Percentiles rank a stretch among this genome's conserved stretches.
These are phyloP conservation scores for Trachelus iudaicus DNA, from an alignment of 2,888 invertebrate species.

Conservation along the genomic window DNA sequence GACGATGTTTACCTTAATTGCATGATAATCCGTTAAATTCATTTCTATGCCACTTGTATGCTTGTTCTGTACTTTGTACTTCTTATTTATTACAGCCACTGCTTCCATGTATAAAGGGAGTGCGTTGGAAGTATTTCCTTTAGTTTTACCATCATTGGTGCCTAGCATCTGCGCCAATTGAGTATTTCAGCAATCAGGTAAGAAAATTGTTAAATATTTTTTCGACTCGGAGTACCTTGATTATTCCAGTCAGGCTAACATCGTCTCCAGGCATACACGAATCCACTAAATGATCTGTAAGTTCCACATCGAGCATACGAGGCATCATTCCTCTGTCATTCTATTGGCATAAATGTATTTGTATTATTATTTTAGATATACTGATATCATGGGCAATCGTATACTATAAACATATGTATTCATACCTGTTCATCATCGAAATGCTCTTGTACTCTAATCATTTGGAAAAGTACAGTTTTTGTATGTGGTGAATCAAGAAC, in stretches of 20 bases:
- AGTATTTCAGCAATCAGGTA: background rate
- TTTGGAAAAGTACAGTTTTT: constrained; percentile 82
- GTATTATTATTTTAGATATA: background rate
- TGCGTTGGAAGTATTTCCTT: constrained; percentile 71
- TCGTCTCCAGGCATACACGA: constrained; percentile 89
- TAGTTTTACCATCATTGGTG: constrained; percentile 70
- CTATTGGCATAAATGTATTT: constrained; percentile 57
- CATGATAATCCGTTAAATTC: constrained; percentile 81
- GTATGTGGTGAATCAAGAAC: constrained; percentile 76
- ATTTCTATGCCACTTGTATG: constrained; percentile 71
- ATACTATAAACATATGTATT: constrained; percentile 4
- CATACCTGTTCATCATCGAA: constrained; percentile 74
- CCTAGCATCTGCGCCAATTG: constrained; percentile 69
- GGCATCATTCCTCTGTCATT: constrained; percentile 79
- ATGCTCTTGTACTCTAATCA: constrained; percentile 85
- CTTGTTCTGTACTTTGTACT: constrained; percentile 71
- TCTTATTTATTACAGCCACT: constrained; percentile 80
- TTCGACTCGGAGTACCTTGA: constrained; percentile 71
- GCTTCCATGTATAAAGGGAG: constrained; percentile 83
- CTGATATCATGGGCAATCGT: background rate
- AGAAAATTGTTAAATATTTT: background rate
- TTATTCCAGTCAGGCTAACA: constrained; percentile 85
- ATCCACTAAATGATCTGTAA: constrained; percentile 83
- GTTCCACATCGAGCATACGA: constrained; percentile 85
- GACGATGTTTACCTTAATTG: constrained; percentile 71